A percentile compares a stretch with the other conserved stretches of the same genome.
Conservation (phyloP, 2,113 vertebrate genomes). For the Aleadryas rufinucha region DNA sequence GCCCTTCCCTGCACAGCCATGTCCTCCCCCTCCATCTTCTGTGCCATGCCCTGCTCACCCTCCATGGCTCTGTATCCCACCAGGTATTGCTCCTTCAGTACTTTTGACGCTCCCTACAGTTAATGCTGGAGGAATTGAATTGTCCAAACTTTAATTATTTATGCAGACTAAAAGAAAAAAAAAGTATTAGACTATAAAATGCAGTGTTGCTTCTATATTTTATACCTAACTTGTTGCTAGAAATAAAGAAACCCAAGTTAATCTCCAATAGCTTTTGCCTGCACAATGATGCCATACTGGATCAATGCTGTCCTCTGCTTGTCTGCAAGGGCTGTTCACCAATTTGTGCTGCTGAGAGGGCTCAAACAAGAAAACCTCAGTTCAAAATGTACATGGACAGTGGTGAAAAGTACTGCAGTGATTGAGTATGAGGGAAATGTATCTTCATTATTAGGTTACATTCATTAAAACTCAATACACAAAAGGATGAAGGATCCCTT, state of each 20-base stretch:
- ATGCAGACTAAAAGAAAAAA: not conserved
- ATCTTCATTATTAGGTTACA: not conserved
- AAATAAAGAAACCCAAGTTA: not conserved
- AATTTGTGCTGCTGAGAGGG: not conserved
- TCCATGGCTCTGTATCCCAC: not conserved
- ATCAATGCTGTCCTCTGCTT: not conserved
- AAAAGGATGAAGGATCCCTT: not conserved
- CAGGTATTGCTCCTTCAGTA: not conserved
- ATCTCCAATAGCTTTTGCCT: not conserved
- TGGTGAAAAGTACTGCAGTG: not conserved
- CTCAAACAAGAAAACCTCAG: not conserved
- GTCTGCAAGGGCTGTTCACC: not conserved
- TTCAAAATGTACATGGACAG: not conserved
- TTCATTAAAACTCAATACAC: not conserved
- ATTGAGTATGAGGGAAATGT: not conserved
- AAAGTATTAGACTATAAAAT: not conserved
- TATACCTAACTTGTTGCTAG: not conserved
- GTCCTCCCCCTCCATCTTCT: fast-evolving
- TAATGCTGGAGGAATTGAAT: not conserved
- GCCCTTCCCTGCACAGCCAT: fast-evolving
- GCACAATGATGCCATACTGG: not conserved
- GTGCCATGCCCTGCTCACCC: fast-evolving
- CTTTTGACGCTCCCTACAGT: not conserved
- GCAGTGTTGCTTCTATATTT: not conserved
- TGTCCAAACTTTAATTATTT: not conserved